Evolutionary conservation across 2,113 vertebrate species (phyloP).

Genomic region (Chauna torquata): DNA sequence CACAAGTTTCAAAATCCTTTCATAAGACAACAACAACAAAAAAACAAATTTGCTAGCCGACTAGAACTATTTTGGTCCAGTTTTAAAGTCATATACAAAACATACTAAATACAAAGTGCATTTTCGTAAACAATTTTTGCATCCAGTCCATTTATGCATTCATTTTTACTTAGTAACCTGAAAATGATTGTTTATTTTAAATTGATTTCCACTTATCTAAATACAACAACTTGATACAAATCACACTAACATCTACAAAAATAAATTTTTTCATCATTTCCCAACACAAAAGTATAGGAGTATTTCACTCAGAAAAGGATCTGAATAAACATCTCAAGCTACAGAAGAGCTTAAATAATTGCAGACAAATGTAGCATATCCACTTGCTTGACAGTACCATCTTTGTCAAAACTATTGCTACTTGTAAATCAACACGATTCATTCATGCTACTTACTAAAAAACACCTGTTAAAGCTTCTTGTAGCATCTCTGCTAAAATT

Average conservation of each 20-base stretch:
- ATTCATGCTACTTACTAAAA: background rate
- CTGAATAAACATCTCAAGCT: background rate
- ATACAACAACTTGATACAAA: background rate
- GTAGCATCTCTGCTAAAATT: background rate
- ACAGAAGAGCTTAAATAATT: background rate
- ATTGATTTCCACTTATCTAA: background rate
- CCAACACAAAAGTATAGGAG: background rate
- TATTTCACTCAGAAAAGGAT: background rate
- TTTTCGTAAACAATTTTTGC: background rate
- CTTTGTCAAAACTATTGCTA: background rate
- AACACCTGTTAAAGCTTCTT: background rate
- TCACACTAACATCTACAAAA: background rate
- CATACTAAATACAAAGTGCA: background rate
- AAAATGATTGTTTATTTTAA: background rate
- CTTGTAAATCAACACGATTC: rapidly evolving
- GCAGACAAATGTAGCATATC: rapidly evolving
- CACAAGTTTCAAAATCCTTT: background rate
- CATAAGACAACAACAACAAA: background rate
- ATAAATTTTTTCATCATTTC: background rate
- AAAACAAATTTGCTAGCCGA: background rate
- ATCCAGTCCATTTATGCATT: background rate
- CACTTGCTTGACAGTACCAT: background rate
- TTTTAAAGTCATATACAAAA: background rate
- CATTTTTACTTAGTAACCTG: background rate
- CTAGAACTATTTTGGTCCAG: background rate